A percentile compares a stretch with the other conserved stretches of the same genome.
These are phyloP conservation scores for Mionectes macconnelli DNA, from an alignment of 2,113 vertebrate genomes.

Conservation along the genomic window DNA sequence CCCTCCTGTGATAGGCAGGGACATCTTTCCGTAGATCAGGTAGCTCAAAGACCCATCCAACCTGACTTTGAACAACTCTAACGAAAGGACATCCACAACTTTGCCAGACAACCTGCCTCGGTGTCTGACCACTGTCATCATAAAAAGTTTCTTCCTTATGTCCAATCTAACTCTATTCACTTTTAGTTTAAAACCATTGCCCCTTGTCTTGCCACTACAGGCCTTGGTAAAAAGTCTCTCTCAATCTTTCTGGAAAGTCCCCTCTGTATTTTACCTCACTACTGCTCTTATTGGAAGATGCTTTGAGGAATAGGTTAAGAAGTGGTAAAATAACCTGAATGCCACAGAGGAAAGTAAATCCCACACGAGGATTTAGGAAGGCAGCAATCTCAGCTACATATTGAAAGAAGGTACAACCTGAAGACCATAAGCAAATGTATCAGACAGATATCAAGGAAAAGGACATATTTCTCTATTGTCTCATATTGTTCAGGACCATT, in stretches of 20 bases:
- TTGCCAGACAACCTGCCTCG: not conserved
- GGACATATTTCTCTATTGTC: fast-evolving
- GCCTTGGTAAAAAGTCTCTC: not conserved
- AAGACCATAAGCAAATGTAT: not conserved
- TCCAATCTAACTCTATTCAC: not conserved
- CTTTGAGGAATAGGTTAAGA: not conserved
- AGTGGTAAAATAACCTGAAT: not conserved
- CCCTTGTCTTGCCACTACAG: not conserved
- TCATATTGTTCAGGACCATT: not conserved
- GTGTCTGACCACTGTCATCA: not conserved
- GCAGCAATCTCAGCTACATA: not conserved
- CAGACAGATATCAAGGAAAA: not conserved
- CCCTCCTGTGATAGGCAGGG: not conserved
- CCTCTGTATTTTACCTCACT: not conserved
- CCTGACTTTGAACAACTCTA: not conserved
- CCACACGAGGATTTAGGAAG: not conserved
- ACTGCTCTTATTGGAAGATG: not conserved
- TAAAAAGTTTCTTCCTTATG: not conserved
- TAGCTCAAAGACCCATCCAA: not conserved
- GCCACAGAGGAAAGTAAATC: not conserved
- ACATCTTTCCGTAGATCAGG: not conserved
- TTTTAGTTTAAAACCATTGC: not conserved
- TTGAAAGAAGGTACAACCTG: not conserved
- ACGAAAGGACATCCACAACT: not conserved
- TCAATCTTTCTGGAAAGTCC: not conserved